Conservation (phyloP, 2,888 invertebrate species). For the Megaustenia siamemsis region DNA sequence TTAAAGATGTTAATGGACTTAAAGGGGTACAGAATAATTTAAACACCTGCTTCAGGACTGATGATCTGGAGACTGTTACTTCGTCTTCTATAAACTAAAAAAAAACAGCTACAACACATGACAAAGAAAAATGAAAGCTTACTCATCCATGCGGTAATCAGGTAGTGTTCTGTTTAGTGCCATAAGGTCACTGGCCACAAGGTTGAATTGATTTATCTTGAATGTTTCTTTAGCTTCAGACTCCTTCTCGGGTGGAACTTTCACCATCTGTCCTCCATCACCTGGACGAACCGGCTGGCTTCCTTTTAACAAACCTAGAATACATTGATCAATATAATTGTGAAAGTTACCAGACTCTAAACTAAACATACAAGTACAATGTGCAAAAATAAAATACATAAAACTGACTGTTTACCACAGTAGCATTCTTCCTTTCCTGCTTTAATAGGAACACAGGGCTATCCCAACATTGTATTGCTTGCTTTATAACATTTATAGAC, state of each 20-base stretch:
- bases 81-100: not conserved
- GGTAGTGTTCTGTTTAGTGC: constrained; percentile 95
- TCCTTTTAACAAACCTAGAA: constrained; percentile 65
- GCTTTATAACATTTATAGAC: no score
- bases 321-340: not conserved
- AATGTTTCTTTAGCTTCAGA: constrained; percentile 95
- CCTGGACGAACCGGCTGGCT: constrained; percentile 86
- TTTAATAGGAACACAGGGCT: no score
- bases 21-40: no score
- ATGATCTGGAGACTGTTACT: no score
- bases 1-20: no score
- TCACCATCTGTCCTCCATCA: constrained; percentile 94
- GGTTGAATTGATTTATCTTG: constrained; percentile 98
- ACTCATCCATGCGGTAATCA: constrained; percentile 95
- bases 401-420: not conserved
- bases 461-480: no score
- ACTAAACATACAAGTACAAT: not conserved
- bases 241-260: constrained; percentile 91
- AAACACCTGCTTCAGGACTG: no score
- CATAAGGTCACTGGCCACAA: constrained; percentile 98
- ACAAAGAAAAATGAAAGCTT: constrained; percentile 80
- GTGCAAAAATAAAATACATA: not conserved
- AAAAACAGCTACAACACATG: not conserved
- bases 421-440: no score
- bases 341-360: not conserved